phyloP scores from a whole-genome alignment of 1,140 invertebrate genomes.

The Euschistus heros region DNA sequence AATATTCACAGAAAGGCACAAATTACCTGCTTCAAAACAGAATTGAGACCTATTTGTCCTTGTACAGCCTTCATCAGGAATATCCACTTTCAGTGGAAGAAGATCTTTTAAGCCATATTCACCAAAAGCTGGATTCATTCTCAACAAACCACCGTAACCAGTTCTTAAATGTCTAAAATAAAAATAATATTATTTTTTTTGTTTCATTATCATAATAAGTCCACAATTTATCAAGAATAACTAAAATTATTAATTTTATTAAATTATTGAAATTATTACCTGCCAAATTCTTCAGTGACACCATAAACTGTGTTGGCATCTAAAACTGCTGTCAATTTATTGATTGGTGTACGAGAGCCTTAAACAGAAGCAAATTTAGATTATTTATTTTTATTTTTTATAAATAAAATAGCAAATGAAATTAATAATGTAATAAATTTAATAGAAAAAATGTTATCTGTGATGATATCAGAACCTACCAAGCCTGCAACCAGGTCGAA shows the following conservation, averaged over 20 bases:
- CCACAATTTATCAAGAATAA: not conserved
- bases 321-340: slow-evolving; percentile 68
- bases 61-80: slow-evolving; percentile 87
- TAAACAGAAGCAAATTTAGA: slow-evolving; percentile 25
- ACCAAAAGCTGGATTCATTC: slow-evolving; percentile 80
- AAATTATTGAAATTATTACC: slow-evolving; percentile 36
- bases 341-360: slow-evolving; percentile 68
- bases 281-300: slow-evolving; percentile 61
- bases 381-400: too few relatives aligned
- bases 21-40: slow-evolving; percentile 76
- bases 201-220: not conserved
- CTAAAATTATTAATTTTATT: not conserved
- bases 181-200: slow-evolving; percentile 12
- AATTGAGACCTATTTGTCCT: slow-evolving; percentile 76
- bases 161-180: slow-evolving; percentile 56
- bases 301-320: slow-evolving; percentile 80
- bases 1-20: not conserved
- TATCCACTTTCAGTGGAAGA: slow-evolving; percentile 76
- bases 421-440: slow-evolving; percentile 2
- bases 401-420: not conserved
- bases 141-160: slow-evolving; percentile 62
- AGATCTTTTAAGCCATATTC: slow-evolving; percentile 81
- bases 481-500: slow-evolving; percentile 68
- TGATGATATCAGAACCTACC: slow-evolving; percentile 38
- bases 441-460: not conserved